phyloP scores from a whole-genome alignment of 2,113 vertebrate species.

The Vulpes ferrilata region DNA sequence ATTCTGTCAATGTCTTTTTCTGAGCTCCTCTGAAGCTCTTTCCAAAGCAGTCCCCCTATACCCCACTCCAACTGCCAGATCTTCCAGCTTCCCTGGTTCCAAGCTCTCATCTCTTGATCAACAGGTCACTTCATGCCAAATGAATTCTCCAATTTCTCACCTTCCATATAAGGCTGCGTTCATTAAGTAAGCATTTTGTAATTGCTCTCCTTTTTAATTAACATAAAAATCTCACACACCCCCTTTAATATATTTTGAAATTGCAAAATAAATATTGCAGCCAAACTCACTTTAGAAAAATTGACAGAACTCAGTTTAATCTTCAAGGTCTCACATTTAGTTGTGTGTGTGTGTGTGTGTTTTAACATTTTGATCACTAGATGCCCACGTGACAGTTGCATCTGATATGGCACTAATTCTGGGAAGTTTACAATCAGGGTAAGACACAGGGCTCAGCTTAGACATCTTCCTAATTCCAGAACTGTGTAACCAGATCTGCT shows the following conservation, averaged over 20 bases:
- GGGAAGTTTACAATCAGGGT: background rate
- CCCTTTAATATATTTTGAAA: background rate
- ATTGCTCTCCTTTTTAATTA: background rate
- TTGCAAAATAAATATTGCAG: background rate
- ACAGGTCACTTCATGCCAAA: background rate
- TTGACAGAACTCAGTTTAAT: background rate
- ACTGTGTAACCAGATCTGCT: background rate
- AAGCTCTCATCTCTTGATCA: background rate
- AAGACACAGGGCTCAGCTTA: rapidly evolving
- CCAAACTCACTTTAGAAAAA: background rate
- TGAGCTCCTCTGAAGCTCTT: background rate
- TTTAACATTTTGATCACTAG: background rate
- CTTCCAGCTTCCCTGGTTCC: too few species aligned
- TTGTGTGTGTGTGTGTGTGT: background rate
- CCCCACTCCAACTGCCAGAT: rapidly evolving
- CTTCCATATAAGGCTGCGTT: background rate
- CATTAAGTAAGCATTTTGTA: background rate
- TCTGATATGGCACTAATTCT: background rate
- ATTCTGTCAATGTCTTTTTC: background rate
- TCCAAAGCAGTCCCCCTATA: background rate
- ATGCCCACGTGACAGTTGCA: background rate
- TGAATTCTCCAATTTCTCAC: background rate
- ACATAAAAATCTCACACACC: background rate
- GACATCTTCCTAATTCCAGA: background rate
- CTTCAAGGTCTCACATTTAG: background rate